Evolutionary conservation across 2,888 invertebrate genomes (phyloP), one percentile per base, ranked within the genome.

Genomic region (Diaphora mendica): DNA sequence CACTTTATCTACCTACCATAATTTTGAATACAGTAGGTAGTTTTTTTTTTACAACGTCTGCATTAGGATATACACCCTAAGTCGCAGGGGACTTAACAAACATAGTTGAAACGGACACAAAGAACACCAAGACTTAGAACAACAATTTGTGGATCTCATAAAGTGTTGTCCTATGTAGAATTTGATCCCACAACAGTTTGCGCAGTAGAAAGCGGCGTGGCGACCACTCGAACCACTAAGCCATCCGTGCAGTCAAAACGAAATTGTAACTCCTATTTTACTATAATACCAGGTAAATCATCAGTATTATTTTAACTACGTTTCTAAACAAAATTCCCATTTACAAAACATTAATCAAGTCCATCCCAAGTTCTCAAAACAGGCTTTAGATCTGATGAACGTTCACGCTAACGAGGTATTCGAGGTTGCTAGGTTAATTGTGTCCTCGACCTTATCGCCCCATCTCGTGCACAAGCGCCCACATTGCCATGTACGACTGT

Each of bases 361-460:
- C 42, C 70, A 74, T 77, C 71, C 79, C 65, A 30, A 78, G 70
- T 70, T 72, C 39, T 73, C 77, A 82, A 79, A 81, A 64, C 65
- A 74, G 79, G 64, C 73, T 79, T 81, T 76, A 81, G 76, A 83
- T 84, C 85, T 82, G 76, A 81, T 76, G 78, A 80, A 85, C 79
- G 80, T 83, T 80, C 82, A 85, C 82, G 82, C 79, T 89, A 89
- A 89, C 88, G 86, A 89, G 87, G 82, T 86, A 84, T 83, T 81
- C 80, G 77, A 86, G 87, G 89, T 91, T 89, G 90, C 90, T 89
- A 90, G 90, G 91, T 91, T 92, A 92, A 92, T 92, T 91, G 91
- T 89, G 87, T 83, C 81, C 82, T 81, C 71, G 78, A 76, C 78
- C 78, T 65, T 84, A 87, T 87, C 86, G 75, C 59, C 33, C 76